Evolutionary conservation across 2,888 invertebrate species (phyloP).

Genomic region (Panopea generosa): DNA sequence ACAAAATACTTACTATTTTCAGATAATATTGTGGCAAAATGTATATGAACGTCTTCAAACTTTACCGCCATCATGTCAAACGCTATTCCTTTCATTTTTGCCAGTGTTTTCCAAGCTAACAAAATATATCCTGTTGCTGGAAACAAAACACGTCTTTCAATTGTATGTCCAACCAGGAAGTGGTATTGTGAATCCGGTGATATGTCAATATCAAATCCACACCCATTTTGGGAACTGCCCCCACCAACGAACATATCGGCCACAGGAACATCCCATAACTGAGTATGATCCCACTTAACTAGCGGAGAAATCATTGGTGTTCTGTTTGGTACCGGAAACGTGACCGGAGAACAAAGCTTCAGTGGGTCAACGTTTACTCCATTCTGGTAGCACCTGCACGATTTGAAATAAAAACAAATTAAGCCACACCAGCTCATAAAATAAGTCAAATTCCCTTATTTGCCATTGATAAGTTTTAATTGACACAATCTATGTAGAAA

Average conservation of each 20-base stretch:
- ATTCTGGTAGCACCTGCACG: slow-evolving; percentile 90
- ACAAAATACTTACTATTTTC: slow-evolving; percentile 91
- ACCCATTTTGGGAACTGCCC: slow-evolving; percentile 69
- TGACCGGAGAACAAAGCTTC: slow-evolving; percentile 89
- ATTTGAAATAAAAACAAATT: too few relatives aligned
- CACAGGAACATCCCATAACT: slow-evolving; percentile 89
- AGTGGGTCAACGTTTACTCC: slow-evolving; percentile 92
- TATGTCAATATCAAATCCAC: slow-evolving; percentile 77
- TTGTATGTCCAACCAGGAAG: slow-evolving; percentile 92
- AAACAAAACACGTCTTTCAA: slow-evolving; percentile 95
- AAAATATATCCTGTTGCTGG: slow-evolving; percentile 92
- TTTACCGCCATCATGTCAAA: slow-evolving; percentile 92
- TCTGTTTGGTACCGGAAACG: slow-evolving; percentile 93
- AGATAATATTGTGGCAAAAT: slow-evolving; percentile 96
- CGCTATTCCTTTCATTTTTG: slow-evolving; percentile 80
- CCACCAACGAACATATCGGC: slow-evolving; percentile 69
- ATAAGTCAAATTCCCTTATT: too few relatives aligned
- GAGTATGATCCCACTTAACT: slow-evolving; percentile 95
- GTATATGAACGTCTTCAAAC: slow-evolving; percentile 95
- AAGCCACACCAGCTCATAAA: too few relatives aligned
- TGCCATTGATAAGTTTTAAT: too few relatives aligned
- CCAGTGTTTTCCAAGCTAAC: slow-evolving; percentile 86
- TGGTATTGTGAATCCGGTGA: slow-evolving; percentile 73
- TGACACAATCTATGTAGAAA: too few relatives aligned
- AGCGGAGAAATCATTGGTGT: slow-evolving; percentile 94